Base-by-base conservation (phyloP, 1,140 invertebrate species). In the Pachypeltis micranthus region DNA sequence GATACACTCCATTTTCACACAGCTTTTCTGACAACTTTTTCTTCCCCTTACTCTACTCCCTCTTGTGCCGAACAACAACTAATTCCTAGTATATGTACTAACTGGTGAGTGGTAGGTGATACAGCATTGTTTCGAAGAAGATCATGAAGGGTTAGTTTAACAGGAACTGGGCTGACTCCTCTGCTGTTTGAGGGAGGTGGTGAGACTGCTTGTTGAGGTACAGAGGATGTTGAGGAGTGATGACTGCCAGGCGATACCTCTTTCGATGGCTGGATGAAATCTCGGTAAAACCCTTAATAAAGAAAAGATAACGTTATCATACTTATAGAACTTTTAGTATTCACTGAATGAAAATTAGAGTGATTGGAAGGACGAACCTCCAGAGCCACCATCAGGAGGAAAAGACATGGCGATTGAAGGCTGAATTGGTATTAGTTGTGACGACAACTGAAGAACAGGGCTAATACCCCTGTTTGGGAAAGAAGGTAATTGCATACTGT, bases 81-180 rank as follows among this genome's bases (percentile, higher is more conserved):
- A n/a, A n/a, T n/a, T n/a, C n/a, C n/a, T n/a, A n/a, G n/a, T n/a
- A n/a, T n/a, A 39, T 51, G 7, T 51, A 76, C 76, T 27, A 74
- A 74, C 71, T 74, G 73, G 61, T 76, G 76, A n/a, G 76, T 75
- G 70, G 82, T 79, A 68, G 81, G 78, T 21, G 79, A 76, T 44
- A 70, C 69, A 24, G 74, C 75, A 68, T 76, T 78, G 71, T 80
- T 83, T 72, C 85, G 76, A 7, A 89, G 71, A n/a, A 87, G 67
- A 65, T 87, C 85, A 63, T 87, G 85, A 51, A 83, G 67, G 0
- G 76, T 76, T 71, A 75, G 76, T 67, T 75, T 74, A 59, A 79
- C 77, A 70, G 73, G 80, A 61, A 75, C 72, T 29, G 78, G 74
- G 69, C 76, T 76, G 66, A 72, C 59, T 29, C 60, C 63, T 34